Base-by-base conservation (phyloP, 2,113 vertebrate genomes). In the Galbula dea region DNA sequence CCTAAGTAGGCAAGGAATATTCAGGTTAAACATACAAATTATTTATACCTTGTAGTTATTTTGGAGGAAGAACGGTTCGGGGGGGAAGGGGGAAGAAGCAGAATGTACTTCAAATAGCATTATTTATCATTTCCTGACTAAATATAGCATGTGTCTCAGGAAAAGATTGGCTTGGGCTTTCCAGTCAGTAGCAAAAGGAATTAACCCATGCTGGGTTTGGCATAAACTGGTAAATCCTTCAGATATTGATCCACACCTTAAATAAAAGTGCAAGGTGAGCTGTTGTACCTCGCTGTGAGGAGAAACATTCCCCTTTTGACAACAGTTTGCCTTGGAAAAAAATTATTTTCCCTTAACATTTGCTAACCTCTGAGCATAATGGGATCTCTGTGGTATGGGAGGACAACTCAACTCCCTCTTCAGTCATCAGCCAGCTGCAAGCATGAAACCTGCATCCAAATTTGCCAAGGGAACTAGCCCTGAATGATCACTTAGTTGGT, bases 111-210 rank as follows among this genome's bases (percentile, higher is more conserved):
- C 94, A 94, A 89, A 91, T 90, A 93, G 94, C 94, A 96, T 95
- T 97, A 90, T 97, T 96, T 96, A 93, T 92, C 10, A 94, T 86
- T 96, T 96, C 94, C 95, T 94, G 86, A 57, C 91, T 95, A 96
- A 95, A 96, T 95, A 96, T 92, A 94, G 96, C 78, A 57, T 15
- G 23, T 39, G 29, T 90, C 78, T 95, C 90, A 95, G 91, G 90
- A 94, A 91, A 73, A 94, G 90, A 93, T 90, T 96, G 91, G 93
- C 92, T 93, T 88, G 84, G 75, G 91, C 88, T 96, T 94, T 90
- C 88, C 91, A 96, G 80, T 81, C 72, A 92, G 88, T 54, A 80
- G 72, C 9, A 0, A 81, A 86, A 20, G 57, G 86, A 97, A 88
- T 97, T 96, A 96, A 97, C 90, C 61, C 95, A 54, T 83, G 69